These are phyloP conservation scores for Cheilosia vernalis DNA, from an alignment of 2,888 invertebrate genomes.

Conservation along the genomic window DNA sequence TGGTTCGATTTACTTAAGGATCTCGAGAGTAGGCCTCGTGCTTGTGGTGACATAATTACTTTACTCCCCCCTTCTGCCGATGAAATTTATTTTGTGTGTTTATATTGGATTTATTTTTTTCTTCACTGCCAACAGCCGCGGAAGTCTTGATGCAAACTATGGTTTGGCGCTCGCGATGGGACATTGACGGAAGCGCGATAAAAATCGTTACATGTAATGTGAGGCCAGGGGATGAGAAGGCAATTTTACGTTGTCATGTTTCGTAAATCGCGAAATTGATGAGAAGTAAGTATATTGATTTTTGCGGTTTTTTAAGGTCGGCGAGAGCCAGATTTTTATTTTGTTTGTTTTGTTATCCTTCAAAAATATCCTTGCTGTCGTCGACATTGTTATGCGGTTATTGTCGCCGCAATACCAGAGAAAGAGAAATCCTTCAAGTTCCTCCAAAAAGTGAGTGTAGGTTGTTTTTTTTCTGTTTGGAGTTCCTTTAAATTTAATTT, in stretches of 20 bases:
- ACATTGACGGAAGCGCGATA: conserved; percentile 23
- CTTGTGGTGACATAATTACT: conserved; percentile 50
- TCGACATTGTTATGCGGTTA: not conserved
- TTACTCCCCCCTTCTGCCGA: not conserved
- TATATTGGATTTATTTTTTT: conserved; percentile 31
- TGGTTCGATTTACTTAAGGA: conserved; percentile 9
- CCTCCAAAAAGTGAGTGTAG: no score
- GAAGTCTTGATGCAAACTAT: not conserved
- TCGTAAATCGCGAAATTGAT: conserved; percentile 55
- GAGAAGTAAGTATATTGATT: conserved; percentile 61
- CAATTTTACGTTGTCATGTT: conserved; percentile 47
- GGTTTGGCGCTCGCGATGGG: not conserved
- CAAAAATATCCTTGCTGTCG: not conserved
- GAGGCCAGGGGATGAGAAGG: not conserved
- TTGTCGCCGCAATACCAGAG: not conserved
- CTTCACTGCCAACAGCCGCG: conserved; percentile 5
- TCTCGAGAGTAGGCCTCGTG: conserved; percentile 28
- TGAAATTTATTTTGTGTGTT: conserved; percentile 42
- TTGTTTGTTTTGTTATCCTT: not conserved
- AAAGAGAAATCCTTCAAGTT: no score
- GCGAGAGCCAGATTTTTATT: not conserved
- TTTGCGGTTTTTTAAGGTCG: conserved; percentile 37
- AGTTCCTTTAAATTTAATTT: conserved; percentile 17
- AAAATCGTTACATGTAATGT: conserved; percentile 5
- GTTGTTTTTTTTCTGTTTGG: no score